Conservation (phyloP, 2,888 invertebrate genomes). For the Cryptocephalus moraei region DNA sequence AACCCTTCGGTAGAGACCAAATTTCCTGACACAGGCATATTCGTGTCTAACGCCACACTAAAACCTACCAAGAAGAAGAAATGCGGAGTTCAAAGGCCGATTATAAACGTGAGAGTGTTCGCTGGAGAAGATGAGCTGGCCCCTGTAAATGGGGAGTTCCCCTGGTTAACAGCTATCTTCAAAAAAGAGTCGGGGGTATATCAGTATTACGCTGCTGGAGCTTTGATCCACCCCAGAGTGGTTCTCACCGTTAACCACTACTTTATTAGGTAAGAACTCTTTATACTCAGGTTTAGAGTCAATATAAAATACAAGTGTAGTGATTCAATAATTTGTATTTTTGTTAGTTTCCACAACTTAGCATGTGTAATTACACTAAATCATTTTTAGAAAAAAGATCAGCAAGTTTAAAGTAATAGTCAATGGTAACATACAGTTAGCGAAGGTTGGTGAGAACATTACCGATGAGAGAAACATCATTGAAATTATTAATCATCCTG, state of each 20-base stretch:
- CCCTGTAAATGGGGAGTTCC: slow-evolving; percentile 19
- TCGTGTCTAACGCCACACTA: background rate
- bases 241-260: slow-evolving; percentile 21
- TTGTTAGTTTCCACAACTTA: background rate
- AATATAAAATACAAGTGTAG: no score
- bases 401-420: slow-evolving; percentile 43
- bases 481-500: slow-evolving; percentile 40
- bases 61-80: background rate
- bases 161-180: slow-evolving; percentile 21
- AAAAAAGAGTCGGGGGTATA: slow-evolving; percentile 7
- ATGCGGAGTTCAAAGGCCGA: slow-evolving; percentile 14
- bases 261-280: slow-evolving; percentile 13
- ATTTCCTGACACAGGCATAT: background rate
- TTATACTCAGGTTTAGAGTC: background rate
- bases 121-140: slow-evolving; percentile 11
- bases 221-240: slow-evolving; percentile 21
- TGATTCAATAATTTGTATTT: no score
- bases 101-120: slow-evolving; percentile 15
- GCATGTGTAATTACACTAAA: background rate
- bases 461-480: slow-evolving; percentile 49
- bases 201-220: slow-evolving; percentile 15
- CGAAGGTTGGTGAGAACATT: slow-evolving; percentile 46
- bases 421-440: slow-evolving; percentile 68
- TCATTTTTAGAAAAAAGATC: slow-evolving; percentile 1
- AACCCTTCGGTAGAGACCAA: background rate